Base-by-base conservation (phyloP, 2,797 vertebrate genomes). In the Myripristis murdjan region DNA sequence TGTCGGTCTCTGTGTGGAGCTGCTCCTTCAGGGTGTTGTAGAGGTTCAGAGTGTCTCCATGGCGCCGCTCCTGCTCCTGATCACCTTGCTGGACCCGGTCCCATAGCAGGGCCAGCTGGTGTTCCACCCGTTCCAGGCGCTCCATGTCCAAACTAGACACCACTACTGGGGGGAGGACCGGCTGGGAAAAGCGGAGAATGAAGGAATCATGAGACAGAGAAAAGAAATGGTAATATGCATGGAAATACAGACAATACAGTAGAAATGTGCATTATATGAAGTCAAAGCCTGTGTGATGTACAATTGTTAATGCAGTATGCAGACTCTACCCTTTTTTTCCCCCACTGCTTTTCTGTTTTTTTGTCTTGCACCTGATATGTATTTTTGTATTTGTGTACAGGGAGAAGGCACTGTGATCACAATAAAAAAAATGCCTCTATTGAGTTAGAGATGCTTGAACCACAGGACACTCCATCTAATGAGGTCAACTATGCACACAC, bases 11-110 rank as follows among this genome's bases (percentile, higher is more conserved):
- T 0, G 86, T 91, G 81, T 90, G 90, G 39, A 98, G 86, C 74
- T 93, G 93, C 51, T 95, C 91, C 59, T 89, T 93, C 46, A 99
- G 92, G 12, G 85, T 89, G 73, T 63, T 89, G 63, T 97, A 93
- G 0, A 95, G 83, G 37, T 82, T 80, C 10, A 93, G 57, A 41
- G 97, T 37, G 28, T 96, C 89, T 0, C 61, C 66, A 0, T 96
- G 94, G 11, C 79, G 89, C 81, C 93, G 76, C 5, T 93, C 87
- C 7, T 83, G 92, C 75, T 77, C 87, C 74, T 85, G 75, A 59
- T 93, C 84, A 1, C 90, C 91, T 66, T 88, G 84, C 65, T 91
- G 91, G 57, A 96, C 95, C 56, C 49, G 94, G 10, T 90, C 89
- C 81, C 93, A 95, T 64, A 99, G 5, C 6, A 90, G 73, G 1